Evolutionary conservation across 1,140 invertebrate species (phyloP).

Genomic region (Scaptodrosophila lebanonensis): DNA sequence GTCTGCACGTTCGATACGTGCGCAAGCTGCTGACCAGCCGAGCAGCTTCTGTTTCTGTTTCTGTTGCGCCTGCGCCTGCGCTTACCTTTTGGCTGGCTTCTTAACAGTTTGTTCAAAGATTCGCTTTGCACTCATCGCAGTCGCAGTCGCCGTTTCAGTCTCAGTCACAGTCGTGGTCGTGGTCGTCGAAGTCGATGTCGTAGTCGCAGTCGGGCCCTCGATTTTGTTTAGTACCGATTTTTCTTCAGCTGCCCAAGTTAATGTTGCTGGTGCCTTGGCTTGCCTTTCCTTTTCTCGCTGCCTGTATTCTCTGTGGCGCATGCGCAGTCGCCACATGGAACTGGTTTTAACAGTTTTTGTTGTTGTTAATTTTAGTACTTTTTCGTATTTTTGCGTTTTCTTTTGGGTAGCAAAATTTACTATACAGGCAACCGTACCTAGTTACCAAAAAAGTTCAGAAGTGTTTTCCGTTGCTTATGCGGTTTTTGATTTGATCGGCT

Average conservation of each 20-base stretch:
- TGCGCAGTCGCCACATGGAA: slow-evolving; percentile 40
- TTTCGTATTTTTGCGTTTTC: no score
- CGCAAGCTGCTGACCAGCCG: background rate
- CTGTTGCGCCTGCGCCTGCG: slow-evolving; percentile 34
- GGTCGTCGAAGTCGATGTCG: no score
- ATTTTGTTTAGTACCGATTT: slow-evolving; percentile 31
- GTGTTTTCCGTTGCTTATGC: no score
- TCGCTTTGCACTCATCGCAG: slow-evolving; percentile 33
- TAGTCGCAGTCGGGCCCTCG: no score
- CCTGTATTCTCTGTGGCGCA: slow-evolving; percentile 43
- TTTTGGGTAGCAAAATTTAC: slow-evolving; percentile 8
- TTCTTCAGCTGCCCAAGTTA: slow-evolving; percentile 26
- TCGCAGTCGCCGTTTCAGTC: background rate
- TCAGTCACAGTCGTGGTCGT: no score
- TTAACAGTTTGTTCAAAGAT: slow-evolving; percentile 57
- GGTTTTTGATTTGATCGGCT: slow-evolving; percentile 2
- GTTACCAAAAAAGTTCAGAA: slow-evolving; percentile 7
- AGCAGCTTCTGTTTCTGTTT: slow-evolving; percentile 42
- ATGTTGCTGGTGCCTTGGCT: slow-evolving; percentile 1
- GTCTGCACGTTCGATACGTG: background rate
- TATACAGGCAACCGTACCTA: background rate
- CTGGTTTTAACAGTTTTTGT: slow-evolving; percentile 57
- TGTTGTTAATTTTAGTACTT: slow-evolving; percentile 14
- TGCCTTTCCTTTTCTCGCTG: slow-evolving; percentile 1
- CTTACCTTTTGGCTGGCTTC: slow-evolving; percentile 34